Conservation (phyloP, 2,113 vertebrate genomes). For the Speoplatyrhinus poulsoni region DNA sequence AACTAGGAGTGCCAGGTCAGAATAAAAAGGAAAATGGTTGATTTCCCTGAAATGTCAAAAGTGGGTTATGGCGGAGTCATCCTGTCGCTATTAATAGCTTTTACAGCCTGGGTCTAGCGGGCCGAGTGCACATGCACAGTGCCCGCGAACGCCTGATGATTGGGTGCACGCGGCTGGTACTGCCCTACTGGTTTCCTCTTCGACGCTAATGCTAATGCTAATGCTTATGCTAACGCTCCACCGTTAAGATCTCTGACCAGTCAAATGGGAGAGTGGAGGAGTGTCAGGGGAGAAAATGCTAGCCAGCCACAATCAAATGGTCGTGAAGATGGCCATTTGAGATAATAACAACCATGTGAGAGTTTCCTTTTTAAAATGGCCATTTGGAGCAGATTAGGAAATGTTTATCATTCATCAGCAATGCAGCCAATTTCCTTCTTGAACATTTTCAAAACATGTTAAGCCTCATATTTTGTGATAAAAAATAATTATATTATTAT, state of each 20-base stretch:
- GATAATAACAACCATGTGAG: neutral
- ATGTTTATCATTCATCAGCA: neutral
- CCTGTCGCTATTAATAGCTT: slow-evolving; percentile 59
- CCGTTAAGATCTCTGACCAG: slow-evolving; percentile 47
- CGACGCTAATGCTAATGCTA: slow-evolving; percentile 30
- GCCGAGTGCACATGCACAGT: slow-evolving; percentile 41
- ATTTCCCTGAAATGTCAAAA: slow-evolving; percentile 65
- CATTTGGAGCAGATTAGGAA: slow-evolving; percentile 32
- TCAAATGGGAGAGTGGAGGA: slow-evolving; percentile 43
- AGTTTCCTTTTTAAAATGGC: slow-evolving; percentile 40
- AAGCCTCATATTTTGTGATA: neutral
- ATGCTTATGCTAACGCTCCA: slow-evolving; percentile 20
- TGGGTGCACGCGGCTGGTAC: slow-evolving; percentile 46
- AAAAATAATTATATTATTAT: neutral
- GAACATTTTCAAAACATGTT: no score
- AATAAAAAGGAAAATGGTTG: slow-evolving; percentile 59
- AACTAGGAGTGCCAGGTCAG: slow-evolving; percentile 51
- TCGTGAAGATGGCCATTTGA: slow-evolving; percentile 23
- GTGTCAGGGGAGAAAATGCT: slow-evolving; percentile 42
- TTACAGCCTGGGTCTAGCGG: slow-evolving; percentile 53
- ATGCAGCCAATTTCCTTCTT: slow-evolving; percentile 16
- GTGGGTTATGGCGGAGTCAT: slow-evolving; percentile 53
- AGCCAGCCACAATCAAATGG: slow-evolving; percentile 39
- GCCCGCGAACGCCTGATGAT: slow-evolving; percentile 36
- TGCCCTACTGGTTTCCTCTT: slow-evolving; percentile 24